phyloP scores from a whole-genome alignment of 2,113 vertebrate species.

The rabbit (Oryctolagus cuniculus) region mOryCun1.1 NC_091443.1:63196001-63196500 shows the following conservation, averaged over 20 bases:
- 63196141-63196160: background rate
- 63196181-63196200: background rate
- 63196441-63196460: background rate
- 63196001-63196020: background rate
- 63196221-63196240: background rate
- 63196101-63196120: background rate
- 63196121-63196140: background rate
- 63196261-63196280: background rate
- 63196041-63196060: background rate
- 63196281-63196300: background rate
- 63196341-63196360: background rate
- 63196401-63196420: background rate
- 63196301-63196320: background rate
- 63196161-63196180: background rate
- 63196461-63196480: conserved; percentile 2
- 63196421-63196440: background rate
- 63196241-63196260: background rate
- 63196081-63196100: background rate
- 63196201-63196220: background rate
- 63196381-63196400: background rate
- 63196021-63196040: background rate
- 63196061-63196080: background rate
- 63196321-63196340: background rate
- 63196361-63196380: too few species aligned
- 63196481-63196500: background rate